A percentile compares a stretch with the other conserved stretches of the same genome.
These are phyloP conservation scores for Apis florea DNA, from an alignment of 1,140 invertebrate species.

Conservation along the genomic window DNA sequence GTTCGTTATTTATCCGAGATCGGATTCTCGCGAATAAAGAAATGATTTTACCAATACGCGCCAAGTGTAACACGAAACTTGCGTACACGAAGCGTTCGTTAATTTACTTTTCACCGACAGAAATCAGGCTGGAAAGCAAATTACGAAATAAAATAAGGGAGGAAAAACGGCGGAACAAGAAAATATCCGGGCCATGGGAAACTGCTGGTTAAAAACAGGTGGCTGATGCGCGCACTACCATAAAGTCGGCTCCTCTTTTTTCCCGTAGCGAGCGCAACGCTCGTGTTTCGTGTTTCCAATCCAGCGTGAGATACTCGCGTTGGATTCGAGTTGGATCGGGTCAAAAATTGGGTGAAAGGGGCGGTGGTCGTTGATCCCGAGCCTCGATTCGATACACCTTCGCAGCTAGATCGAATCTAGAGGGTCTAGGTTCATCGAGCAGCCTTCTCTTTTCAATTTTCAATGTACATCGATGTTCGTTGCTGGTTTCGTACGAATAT, in stretches of 20 bases:
- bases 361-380: too few species aligned
- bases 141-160: neutral
- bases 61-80: too few species aligned
- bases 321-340: conserved; percentile 3
- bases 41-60: neutral
- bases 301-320: conserved; percentile 6
- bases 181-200: conserved; percentile 6
- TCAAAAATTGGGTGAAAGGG: too few species aligned
- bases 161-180: neutral
- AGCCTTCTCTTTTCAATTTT: conserved; percentile 18
- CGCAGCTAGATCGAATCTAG: conserved; percentile 56
- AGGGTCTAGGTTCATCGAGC: conserved; percentile 14
- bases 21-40: too few species aligned
- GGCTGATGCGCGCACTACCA: conserved; percentile 13
- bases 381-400: conserved; percentile 22
- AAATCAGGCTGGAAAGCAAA: too few species aligned
- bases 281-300: too few species aligned
- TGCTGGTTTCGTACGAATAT: neutral
- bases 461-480: neutral
- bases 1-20: neutral
- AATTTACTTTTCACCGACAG: neutral
- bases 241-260: conserved; percentile 27
- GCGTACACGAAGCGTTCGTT: neutral
- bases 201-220: conserved; percentile 24
- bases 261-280: neutral